Conservation (phyloP, 2,888 invertebrate species). For the Molanna angustata region DNA sequence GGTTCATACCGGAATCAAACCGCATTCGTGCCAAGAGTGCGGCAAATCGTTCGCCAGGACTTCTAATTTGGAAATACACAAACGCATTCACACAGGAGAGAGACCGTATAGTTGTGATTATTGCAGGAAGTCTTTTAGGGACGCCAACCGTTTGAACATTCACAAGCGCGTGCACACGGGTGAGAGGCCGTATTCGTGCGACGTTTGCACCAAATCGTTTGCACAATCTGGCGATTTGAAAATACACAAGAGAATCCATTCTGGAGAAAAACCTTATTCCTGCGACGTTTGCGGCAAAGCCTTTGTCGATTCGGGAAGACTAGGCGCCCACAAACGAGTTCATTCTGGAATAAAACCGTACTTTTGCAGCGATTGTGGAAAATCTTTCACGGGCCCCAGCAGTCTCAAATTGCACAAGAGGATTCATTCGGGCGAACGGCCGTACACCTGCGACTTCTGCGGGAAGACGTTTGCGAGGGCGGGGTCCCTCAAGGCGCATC, state of each 20-base stretch:
- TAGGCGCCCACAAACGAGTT: constrained; percentile 3
- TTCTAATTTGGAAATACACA: constrained; percentile 3
- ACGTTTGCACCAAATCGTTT: constrained; percentile 38
- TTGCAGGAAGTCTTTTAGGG: constrained; percentile 4
- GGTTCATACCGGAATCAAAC: constrained; percentile 4
- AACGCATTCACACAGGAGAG: not conserved
- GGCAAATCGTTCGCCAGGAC: not conserved
- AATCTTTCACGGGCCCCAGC: constrained; percentile 1
- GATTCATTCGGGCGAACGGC: not conserved
- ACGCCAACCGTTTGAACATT: not conserved
- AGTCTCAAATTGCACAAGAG: constrained; percentile 8
- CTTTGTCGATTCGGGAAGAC: not conserved
- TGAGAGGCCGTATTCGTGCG: constrained; percentile 39
- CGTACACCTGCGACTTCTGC: not conserved
- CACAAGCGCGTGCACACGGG: constrained; percentile 40
- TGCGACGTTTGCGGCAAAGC: constrained; percentile 4
- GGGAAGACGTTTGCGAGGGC: not conserved
- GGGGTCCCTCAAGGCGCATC: not conserved
- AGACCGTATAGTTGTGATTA: constrained; percentile 5
- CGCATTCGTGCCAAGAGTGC: not conserved
- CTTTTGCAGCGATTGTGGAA: constrained; percentile 3
- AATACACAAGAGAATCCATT: constrained; percentile 43
- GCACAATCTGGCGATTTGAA: constrained; percentile 42
- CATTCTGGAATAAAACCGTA: not conserved
- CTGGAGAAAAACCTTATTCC: constrained; percentile 45